Conservation (phyloP, 2,113 vertebrate genomes). For the Camelus bactrianus region DNA sequence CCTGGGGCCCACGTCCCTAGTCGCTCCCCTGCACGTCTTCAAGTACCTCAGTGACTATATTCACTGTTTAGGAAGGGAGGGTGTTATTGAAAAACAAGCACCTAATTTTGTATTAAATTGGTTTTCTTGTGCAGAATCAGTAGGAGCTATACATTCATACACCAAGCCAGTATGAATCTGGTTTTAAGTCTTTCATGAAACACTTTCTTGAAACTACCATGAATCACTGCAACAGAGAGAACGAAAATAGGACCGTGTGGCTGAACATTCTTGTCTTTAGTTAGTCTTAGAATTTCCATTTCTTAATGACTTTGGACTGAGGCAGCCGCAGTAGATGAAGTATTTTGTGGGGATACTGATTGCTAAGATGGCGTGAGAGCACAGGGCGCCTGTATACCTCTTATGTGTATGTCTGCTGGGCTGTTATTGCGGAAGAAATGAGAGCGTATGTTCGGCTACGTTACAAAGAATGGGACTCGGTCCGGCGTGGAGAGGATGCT, state of each 20-base stretch:
- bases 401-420: accelerated
- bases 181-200: constrained; percentile 40
- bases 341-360: neutral
- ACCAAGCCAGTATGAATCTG: neutral
- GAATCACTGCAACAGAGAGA: neutral
- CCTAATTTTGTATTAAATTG: constrained; percentile 52
- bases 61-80: constrained; percentile 9
- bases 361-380: neutral
- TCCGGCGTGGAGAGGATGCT: neutral
- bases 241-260: neutral
- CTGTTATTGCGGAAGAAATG: neutral
- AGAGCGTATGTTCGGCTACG: neutral
- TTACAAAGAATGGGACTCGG: neutral
- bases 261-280: neutral
- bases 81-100: constrained; percentile 40
- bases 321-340: neutral
- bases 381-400: neutral
- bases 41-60: neutral
- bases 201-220: constrained; percentile 19
- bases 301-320: neutral
- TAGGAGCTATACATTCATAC: constrained; percentile 53
- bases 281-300: neutral
- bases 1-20: neutral
- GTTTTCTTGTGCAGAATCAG: constrained; percentile 41
- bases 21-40: accelerated